Conservation (phyloP, 2,888 invertebrate species). For the Herminia tarsipennalis region DNA sequence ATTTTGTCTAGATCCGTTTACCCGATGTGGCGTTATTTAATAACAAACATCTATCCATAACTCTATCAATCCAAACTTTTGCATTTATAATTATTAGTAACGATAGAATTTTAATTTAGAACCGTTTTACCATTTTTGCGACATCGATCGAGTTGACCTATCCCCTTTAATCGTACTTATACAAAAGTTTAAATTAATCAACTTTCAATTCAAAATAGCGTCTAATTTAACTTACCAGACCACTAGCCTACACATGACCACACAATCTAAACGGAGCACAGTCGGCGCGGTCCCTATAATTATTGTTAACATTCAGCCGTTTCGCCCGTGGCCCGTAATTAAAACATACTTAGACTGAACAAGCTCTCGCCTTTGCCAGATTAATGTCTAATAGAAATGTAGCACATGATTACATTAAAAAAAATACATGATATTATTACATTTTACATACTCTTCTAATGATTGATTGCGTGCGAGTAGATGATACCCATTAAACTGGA, state of each 20-base stretch:
- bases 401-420: slow-evolving; percentile 69
- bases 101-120: no score
- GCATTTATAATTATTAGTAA: no score
- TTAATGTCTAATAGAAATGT: slow-evolving; percentile 82
- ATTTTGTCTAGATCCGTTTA: no score
- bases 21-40: no score
- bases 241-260: slow-evolving; percentile 17
- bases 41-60: no score
- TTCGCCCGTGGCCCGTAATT: slow-evolving; percentile 73
- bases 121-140: no score
- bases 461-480: slow-evolving; percentile 62
- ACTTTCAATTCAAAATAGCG: not conserved
- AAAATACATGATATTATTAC: slow-evolving; percentile 53
- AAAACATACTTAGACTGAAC: slow-evolving; percentile 80
- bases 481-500: slow-evolving; percentile 38
- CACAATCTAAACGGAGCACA: slow-evolving; percentile 53
- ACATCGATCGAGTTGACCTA: no score
- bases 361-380: slow-evolving; percentile 63
- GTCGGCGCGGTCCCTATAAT: slow-evolving; percentile 68
- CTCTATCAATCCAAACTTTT: no score
- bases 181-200: not conserved
- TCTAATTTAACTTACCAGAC: slow-evolving; percentile 12
- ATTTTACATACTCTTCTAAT: slow-evolving; percentile 51
- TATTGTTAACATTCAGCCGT: slow-evolving; percentile 70
- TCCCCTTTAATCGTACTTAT: no score